Percentiles rank a stretch among this genome's conserved stretches.
Evolutionary conservation across 2,888 invertebrate species (phyloP).

Genomic region (Cenopis cana): DNA sequence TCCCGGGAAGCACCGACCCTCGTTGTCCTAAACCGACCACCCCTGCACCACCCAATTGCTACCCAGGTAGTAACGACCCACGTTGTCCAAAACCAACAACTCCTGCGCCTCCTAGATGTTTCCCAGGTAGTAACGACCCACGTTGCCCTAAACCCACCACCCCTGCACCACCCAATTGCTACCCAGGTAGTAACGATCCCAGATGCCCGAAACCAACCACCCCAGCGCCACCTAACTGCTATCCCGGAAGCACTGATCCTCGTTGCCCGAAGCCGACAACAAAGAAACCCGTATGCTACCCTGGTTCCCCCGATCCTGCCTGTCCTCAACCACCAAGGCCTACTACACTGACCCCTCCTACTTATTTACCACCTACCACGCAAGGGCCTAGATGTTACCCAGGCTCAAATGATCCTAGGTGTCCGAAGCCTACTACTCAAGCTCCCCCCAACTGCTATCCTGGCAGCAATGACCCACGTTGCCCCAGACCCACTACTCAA

Average conservation of each 20-base stretch:
- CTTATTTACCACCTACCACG: constrained; percentile 46
- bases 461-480: constrained; percentile 47
- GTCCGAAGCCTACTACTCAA: constrained; percentile 50
- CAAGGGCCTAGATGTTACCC: constrained; percentile 55
- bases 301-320: too few species aligned
- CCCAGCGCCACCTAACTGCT: constrained; percentile 45
- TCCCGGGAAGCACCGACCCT: constrained; percentile 55
- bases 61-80: constrained; percentile 53
- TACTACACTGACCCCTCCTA: background rate
- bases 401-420: constrained; percentile 51
- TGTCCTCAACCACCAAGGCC: background rate
- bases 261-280: background rate
- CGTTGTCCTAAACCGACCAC: constrained; percentile 51
- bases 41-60: constrained; percentile 42
- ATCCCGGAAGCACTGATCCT: background rate
- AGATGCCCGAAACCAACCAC: constrained; percentile 51
- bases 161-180: constrained; percentile 48
- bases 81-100: constrained; percentile 54
- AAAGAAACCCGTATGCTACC: too few species aligned
- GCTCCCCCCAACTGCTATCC: constrained; percentile 40
- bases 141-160: constrained; percentile 43
- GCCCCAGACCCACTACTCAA: constrained; percentile 14
- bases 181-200: constrained; percentile 63
- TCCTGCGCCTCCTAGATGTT: constrained; percentile 46
- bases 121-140: constrained; percentile 52